Conservation (phyloP, 2,888 invertebrate genomes). For the Gonocerus acuteangulatus region DNA sequence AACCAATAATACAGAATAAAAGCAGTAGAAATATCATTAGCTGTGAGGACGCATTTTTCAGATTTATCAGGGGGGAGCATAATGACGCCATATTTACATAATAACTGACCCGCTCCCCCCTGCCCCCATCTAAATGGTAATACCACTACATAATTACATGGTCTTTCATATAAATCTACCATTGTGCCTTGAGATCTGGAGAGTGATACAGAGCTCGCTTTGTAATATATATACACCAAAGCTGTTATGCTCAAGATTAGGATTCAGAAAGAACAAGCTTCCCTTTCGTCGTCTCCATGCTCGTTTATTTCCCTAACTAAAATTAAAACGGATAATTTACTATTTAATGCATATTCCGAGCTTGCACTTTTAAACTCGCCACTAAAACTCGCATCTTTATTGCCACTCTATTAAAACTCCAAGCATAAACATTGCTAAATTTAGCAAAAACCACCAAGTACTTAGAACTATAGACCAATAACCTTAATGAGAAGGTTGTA, state of each 20-base stretch:
- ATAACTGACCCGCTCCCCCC: constrained; percentile 27
- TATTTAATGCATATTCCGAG: too few species aligned
- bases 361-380: too few species aligned
- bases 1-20: constrained; percentile 40
- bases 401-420: too few species aligned
- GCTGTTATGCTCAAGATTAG: constrained; percentile 4
- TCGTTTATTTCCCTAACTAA: not conserved
- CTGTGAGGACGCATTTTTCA: constrained; percentile 35
- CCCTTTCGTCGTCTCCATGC: not conserved
- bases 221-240: constrained; percentile 16
- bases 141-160: constrained; percentile 24
- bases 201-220: constrained; percentile 6
- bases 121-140: constrained; percentile 35
- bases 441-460: too few species aligned
- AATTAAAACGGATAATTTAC: not conserved
- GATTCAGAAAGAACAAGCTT: not conserved
- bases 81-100: constrained; percentile 35
- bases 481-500: too few species aligned
- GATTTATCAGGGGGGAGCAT: constrained; percentile 33
- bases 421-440: too few species aligned
- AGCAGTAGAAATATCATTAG: constrained; percentile 36
- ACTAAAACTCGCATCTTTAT: too few species aligned
- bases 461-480: too few species aligned
- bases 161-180: constrained; percentile 23
- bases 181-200: constrained; percentile 11